Evolutionary conservation across 2,797 vertebrate genomes (phyloP).

Genomic region (Graptemys geographica): DNA sequence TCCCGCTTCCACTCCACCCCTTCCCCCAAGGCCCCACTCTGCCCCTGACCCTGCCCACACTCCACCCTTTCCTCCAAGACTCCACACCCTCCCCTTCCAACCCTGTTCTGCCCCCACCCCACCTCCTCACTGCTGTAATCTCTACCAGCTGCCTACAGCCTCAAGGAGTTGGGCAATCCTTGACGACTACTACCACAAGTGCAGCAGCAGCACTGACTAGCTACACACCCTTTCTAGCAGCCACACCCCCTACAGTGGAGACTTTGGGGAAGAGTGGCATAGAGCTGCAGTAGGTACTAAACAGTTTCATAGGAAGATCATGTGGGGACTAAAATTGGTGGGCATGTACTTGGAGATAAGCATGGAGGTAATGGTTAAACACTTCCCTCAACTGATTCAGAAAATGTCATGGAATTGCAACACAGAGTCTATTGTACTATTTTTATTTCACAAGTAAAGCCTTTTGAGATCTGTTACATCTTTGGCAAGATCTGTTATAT

Average conservation of each 20-base stretch:
- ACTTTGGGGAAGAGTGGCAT: neutral
- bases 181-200: neutral
- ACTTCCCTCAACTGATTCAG: neutral
- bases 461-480: neutral
- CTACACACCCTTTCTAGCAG: fast-evolving
- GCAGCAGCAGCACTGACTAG: neutral
- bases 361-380: neutral
- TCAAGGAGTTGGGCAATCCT: neutral
- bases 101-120: too few species aligned
- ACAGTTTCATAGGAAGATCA: neutral
- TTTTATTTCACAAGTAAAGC: neutral
- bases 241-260: fast-evolving
- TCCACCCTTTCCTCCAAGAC: too few species aligned
- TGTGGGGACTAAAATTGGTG: neutral
- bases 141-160: neutral
- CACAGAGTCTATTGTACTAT: neutral
- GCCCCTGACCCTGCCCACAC: too few species aligned
- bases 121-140: neutral
- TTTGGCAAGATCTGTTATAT: neutral
- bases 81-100: neutral
- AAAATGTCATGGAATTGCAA: neutral
- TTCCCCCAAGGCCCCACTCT: too few species aligned
- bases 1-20: too few species aligned
- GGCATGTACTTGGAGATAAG: neutral
- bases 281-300: neutral